A percentile compares a stretch with the other conserved stretches of the same genome.
phyloP scores from a whole-genome alignment of 2,888 invertebrate species.

The Hecatera dysodea region DNA sequence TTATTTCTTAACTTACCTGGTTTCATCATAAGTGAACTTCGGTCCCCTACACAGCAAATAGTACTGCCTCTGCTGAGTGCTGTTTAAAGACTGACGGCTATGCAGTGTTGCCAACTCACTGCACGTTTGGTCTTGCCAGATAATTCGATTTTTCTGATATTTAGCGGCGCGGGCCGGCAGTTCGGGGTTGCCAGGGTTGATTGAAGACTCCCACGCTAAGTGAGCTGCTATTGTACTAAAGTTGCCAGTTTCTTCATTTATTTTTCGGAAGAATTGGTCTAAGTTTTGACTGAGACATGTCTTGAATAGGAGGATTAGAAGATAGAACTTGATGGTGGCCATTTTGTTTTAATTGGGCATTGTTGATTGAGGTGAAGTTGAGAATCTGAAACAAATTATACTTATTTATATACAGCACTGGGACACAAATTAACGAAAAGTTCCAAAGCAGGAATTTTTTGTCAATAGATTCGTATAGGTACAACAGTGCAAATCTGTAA shows the following conservation, averaged over 20 bases:
- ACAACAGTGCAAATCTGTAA: too few species aligned
- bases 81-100: conserved; percentile 73
- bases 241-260: conserved; percentile 77
- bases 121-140: conserved; percentile 81
- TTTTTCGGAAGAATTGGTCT: conserved; percentile 73
- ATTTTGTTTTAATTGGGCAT: conserved; percentile 49
- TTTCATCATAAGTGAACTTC: conserved; percentile 88
- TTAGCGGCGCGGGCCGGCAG: conserved; percentile 70
- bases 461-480: too few species aligned
- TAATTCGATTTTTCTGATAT: conserved; percentile 75
- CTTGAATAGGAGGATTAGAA: conserved; percentile 48
- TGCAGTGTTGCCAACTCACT: conserved; percentile 70
- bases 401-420: neutral
- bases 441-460: too few species aligned
- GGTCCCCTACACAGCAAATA: conserved; percentile 92
- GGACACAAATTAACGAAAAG: too few species aligned
- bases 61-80: conserved; percentile 87
- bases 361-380: neutral
- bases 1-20: conserved; percentile 89
- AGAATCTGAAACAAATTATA: conserved; percentile 43
- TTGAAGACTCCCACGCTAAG: conserved; percentile 83
- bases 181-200: conserved; percentile 75
- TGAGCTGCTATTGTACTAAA: conserved; percentile 80
- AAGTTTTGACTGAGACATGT: conserved; percentile 66
- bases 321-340: conserved; percentile 27